phyloP scores from a whole-genome alignment of 1,140 invertebrate genomes.

The Plectrocnemia conspersa region DNA sequence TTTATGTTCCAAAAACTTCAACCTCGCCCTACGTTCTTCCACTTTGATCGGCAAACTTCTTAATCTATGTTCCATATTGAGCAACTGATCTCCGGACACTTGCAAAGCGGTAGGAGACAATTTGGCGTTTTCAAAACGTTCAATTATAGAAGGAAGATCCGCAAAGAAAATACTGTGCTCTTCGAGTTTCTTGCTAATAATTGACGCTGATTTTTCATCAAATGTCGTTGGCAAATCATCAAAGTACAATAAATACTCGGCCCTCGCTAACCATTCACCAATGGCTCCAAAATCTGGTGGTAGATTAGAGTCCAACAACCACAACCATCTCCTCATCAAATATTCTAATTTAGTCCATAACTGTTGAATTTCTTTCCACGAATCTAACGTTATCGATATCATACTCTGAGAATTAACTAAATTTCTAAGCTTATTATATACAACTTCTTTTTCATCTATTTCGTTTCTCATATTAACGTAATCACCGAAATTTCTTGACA shows the following conservation, averaged over 20 bases:
- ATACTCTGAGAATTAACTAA: conserved; percentile 72
- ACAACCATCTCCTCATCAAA: conserved; percentile 78
- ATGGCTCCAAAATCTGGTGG: conserved; percentile 78
- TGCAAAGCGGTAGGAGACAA: conserved; percentile 56
- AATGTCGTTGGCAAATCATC: conserved; percentile 76
- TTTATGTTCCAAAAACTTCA: conserved; percentile 89
- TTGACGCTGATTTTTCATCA: conserved; percentile 80
- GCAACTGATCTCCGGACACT: conserved; percentile 72
- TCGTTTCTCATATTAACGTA: conserved; percentile 67
- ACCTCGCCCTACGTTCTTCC: conserved; percentile 68
- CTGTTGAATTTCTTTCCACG: conserved; percentile 70
- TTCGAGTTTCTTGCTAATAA: conserved; percentile 81
- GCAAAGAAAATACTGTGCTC: conserved; percentile 87
- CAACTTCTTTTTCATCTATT: conserved; percentile 60
- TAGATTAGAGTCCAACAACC: conserved; percentile 75
- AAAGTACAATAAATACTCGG: conserved; percentile 77
- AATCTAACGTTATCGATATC: conserved; percentile 71
- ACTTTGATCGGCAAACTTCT: conserved; percentile 66
- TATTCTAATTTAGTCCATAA: conserved; percentile 74
- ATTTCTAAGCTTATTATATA: conserved; percentile 68
- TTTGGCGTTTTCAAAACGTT: conserved; percentile 69
- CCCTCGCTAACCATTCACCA: conserved; percentile 84
- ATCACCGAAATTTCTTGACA: conserved; percentile 64
- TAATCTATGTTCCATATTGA: conserved; percentile 72
- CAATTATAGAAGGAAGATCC: conserved; percentile 68